Evolutionary conservation across 1,140 invertebrate species (phyloP), one percentile per base, ranked within the genome.

Genomic region (Caenorhabditis tropicalis): DNA sequence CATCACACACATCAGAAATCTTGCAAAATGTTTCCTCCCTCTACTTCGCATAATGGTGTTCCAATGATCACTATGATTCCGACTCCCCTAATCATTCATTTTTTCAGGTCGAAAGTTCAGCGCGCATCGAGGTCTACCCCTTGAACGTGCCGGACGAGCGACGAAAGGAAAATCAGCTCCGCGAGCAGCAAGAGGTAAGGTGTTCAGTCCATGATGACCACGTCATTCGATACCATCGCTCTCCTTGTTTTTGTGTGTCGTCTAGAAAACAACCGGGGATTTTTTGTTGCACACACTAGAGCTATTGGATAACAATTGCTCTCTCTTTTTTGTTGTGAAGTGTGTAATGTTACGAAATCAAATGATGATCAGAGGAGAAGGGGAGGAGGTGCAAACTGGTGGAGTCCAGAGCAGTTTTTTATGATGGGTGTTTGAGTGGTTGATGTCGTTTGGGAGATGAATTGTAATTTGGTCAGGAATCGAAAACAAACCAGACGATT

Each of bases 41-140:
- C 21, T 10, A 6, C 21, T 56, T 10, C 21, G 6, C 7, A 15
- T 56, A 6, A 21, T 56, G 21, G 24, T 56, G 53, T 56, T 56
- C 53, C 53, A 56, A 27, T 56, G 53, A 56, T 56, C 24, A 27
- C 12, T 43, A 43, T 6, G 39, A 43, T 1, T 51, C 1, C 10
- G 4, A 51, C 15, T 1, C 3, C 29, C 29, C 15, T n/a, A 65
- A 81, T 12, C 7, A 24, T 27, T 7, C 12, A 7, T 60, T 27
- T 82, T 87, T 87, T 84, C 58, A 90, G 89, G 89, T 87, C 39
- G 86, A 90, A 83, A 87, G 86, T 86, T 86, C 87, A 46, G 89
- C 87, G 56, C 87, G 86, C 43, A 89, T 90, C 81, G 90, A 91
- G 79, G 89, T 90, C 53, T 90, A 87, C 82, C 90, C 90, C 19